These are phyloP conservation scores for Dendrocincla tyrannina DNA, from an alignment of 2,797 vertebrate species.

Conservation along the genomic window DNA sequence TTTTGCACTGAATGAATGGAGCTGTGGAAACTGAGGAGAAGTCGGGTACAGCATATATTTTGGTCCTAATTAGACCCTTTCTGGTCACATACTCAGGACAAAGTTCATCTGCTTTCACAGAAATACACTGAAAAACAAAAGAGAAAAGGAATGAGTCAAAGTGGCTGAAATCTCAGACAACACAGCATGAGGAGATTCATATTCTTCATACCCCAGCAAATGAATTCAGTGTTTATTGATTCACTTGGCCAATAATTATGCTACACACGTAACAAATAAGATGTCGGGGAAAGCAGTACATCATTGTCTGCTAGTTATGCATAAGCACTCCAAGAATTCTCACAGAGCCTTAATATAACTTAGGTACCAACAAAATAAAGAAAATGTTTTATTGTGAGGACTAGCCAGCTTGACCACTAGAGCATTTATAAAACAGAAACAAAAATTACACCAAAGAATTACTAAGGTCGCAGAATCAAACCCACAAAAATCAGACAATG, in stretches of 20 bases:
- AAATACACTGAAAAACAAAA: neutral
- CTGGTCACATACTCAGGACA: neutral
- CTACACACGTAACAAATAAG: neutral
- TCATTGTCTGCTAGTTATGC: conserved; percentile 6
- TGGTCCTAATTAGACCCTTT: neutral
- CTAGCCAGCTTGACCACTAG: neutral
- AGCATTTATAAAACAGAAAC: neutral
- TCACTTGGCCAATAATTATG: neutral
- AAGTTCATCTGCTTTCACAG: neutral
- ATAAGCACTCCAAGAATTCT: neutral
- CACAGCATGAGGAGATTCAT: neutral
- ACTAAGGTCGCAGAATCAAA: neutral
- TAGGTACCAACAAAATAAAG: neutral
- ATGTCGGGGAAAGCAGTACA: neutral
- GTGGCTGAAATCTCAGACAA: neutral
- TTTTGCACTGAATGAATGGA: neutral
- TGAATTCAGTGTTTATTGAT: conserved; percentile 27
- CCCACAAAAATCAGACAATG: neutral
- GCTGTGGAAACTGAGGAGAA: neutral
- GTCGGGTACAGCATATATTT: neutral
- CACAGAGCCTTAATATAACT: neutral
- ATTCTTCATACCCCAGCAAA: neutral
- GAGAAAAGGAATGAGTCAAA: neutral
- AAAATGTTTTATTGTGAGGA: neutral
- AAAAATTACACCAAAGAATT: neutral